Conservation (phyloP, 2,113 vertebrate genomes). For the Balaenoptera acutorostrata region DNA sequence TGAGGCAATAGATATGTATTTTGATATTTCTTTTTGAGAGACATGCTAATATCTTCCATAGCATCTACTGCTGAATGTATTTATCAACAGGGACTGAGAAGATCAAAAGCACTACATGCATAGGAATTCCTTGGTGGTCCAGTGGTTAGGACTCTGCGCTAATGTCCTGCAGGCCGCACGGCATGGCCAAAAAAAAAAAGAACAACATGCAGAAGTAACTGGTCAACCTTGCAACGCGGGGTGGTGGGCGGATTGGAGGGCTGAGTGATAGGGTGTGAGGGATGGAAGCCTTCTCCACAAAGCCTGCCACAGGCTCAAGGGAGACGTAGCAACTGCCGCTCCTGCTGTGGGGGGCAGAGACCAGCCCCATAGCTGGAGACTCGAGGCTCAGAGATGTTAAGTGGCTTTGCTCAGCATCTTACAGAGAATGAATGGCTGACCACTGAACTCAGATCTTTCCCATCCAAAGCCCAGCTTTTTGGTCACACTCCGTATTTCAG, state of each 20-base stretch:
- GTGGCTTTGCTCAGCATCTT: background rate
- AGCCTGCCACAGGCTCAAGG: background rate
- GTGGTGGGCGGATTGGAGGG: background rate
- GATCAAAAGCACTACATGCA: background rate
- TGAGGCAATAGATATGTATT: background rate
- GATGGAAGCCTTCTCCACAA: background rate
- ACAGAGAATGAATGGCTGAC: background rate
- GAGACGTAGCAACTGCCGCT: background rate
- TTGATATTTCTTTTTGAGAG: background rate
- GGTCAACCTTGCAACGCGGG: background rate
- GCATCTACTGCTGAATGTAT: background rate
- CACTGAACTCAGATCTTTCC: background rate
- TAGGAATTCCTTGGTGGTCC: background rate
- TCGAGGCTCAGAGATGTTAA: background rate
- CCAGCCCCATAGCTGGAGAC: background rate
- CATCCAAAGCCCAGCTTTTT: background rate
- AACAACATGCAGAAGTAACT: background rate
- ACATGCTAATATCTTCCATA: background rate
- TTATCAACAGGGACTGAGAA: background rate
- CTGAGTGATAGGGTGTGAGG: background rate
- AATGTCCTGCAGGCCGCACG: background rate
- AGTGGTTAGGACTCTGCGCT: background rate
- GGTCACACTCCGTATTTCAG: background rate
- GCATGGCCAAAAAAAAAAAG: background rate
- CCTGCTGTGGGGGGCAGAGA: background rate